Evolutionary conservation across 1,140 invertebrate species (phyloP), one percentile per base, ranked within the genome.

Genomic region (Coelopa frigida): DNA sequence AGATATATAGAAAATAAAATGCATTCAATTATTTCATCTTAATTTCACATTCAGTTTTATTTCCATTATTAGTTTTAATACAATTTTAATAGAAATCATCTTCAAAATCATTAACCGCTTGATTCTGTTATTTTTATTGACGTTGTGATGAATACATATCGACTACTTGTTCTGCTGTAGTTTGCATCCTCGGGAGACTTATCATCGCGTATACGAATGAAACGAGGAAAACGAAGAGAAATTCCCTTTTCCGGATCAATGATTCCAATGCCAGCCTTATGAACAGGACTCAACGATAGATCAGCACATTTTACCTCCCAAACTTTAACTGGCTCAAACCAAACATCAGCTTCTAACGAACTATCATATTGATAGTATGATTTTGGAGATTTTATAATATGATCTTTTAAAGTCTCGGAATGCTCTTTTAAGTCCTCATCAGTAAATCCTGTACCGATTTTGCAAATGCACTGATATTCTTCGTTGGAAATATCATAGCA

Each of bases 231-330:
- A 37, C 96, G 75, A 12, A 99, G 72, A 1, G 93, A 98, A 54
- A 99, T 94, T 14, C 96, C 96, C 61, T 91, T 90, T 57, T 90
- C 86, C 18, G 82, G 78, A 75, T 98, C 91, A 36, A 94, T 87
- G 62, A 94, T 81, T 50, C 94, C 95, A 27, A 81, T 68, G 4
- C 85, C 95, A 44, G 96, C 96, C 62, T 75, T 79, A 68, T 99
- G 94, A 31, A 92, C 83, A 12, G 97, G 94, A 11, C 95, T 98
- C 20, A 99, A 77, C 6, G 94, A 98, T 18, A 99, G 78, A 78
- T 99, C 97, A 1, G 96, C 97, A 71, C 93, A 97, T 72, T 98
- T 98, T 7, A 99, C 81, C 77, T 99, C 97, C 94, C 95, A 98
- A 11, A 99, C 90, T 70, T 89, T 82, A 5, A 83, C 79, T 4